A percentile compares a stretch with the other conserved stretches of the same genome.
phyloP scores from a whole-genome alignment of 1,140 invertebrate genomes.

The Calephelis nemesis region DNA sequence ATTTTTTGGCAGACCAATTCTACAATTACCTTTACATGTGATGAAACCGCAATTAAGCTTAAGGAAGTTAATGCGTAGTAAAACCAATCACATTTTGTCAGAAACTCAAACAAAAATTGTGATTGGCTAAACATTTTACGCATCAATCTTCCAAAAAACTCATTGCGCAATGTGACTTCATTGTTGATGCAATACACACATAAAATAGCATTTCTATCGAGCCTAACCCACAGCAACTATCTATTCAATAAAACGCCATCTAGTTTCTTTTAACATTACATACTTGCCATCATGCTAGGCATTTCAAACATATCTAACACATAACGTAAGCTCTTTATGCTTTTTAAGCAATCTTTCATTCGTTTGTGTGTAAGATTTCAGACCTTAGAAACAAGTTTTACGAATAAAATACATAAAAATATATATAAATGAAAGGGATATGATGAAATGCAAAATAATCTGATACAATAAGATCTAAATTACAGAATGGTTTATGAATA shows the following conservation, averaged over 20 bases:
- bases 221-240: conserved; percentile 20
- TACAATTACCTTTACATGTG: conserved; percentile 1
- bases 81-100: not conserved
- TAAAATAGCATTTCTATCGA: conserved; percentile 40
- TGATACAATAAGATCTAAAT: not conserved
- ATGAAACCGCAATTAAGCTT: not conserved
- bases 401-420: conserved; percentile 18
- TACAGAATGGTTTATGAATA: not conserved
- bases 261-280: not conserved
- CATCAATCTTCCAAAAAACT: not conserved
- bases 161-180: conserved; percentile 5
- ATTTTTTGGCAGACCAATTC: not conserved
- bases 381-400: conserved; percentile 23
- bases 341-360: conserved; percentile 30
- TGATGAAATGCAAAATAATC: not conserved
- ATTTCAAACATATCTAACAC: conserved; percentile 57
- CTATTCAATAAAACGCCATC: conserved; percentile 10
- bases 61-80: not conserved
- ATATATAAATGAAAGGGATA: conserved; percentile 9
- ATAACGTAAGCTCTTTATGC: conserved; percentile 43
- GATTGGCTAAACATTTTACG: conserved; percentile 4
- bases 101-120: not conserved
- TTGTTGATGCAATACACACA: conserved; percentile 46
- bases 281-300: conserved; percentile 51
- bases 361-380: conserved; percentile 27